phyloP scores from a whole-genome alignment of 2,113 vertebrate genomes.

The Phalacrocorax pelagicus region DNA sequence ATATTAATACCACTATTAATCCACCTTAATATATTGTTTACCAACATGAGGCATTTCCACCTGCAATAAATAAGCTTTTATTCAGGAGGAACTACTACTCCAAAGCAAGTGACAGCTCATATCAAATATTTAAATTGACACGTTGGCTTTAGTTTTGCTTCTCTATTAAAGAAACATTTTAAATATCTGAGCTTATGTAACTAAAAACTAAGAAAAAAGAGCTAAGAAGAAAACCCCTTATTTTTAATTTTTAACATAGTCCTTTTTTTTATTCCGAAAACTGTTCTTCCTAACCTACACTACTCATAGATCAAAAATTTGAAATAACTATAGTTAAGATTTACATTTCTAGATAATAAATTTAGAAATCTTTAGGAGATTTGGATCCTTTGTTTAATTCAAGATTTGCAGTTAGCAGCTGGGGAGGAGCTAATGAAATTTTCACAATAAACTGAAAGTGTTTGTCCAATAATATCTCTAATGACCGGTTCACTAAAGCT shows the following conservation, averaged over 20 bases:
- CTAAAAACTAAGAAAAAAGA: background rate
- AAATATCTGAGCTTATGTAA: background rate
- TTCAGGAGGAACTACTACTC: background rate
- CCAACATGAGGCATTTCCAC: background rate
- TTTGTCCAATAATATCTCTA: background rate
- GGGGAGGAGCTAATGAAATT: background rate
- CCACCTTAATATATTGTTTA: background rate
- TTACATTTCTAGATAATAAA: background rate
- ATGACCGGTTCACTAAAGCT: background rate
- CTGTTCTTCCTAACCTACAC: background rate
- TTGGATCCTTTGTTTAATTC: background rate
- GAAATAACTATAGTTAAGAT: background rate
- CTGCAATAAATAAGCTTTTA: background rate
- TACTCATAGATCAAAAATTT: background rate
- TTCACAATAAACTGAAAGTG: background rate
- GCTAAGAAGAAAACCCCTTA: background rate
- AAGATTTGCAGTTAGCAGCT: background rate
- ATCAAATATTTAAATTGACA: background rate
- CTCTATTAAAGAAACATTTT: background rate
- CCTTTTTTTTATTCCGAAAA: background rate
- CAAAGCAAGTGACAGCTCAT: background rate
- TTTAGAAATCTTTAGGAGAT: background rate
- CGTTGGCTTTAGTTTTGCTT: background rate
- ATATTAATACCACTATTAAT: background rate
- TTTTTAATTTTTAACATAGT: background rate